These are phyloP conservation scores for Tetraodon nigroviridis DNA, from an alignment of 2,113 vertebrate genomes.

Conservation along the genomic window DNA sequence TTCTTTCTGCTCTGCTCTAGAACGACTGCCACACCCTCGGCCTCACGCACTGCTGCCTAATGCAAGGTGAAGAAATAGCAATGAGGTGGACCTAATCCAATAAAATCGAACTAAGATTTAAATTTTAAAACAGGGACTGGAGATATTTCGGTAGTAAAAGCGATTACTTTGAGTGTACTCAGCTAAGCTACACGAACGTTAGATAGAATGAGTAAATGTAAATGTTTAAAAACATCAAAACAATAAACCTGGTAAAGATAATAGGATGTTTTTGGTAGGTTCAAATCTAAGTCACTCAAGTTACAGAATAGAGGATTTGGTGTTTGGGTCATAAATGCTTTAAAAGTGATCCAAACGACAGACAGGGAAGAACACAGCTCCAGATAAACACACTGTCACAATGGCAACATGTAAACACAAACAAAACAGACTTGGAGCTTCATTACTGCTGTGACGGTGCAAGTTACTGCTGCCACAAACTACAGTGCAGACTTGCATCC, in stretches of 20 bases:
- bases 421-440: slow-evolving; percentile 13
- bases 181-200: not conserved
- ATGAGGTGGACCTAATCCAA: slow-evolving; percentile 9
- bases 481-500: not conserved
- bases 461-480: slow-evolving; percentile 2
- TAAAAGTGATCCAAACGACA: too few species aligned
- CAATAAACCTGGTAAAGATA: too few species aligned
- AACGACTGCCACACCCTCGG: slow-evolving; percentile 55
- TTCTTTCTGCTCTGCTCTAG: slow-evolving; percentile 73
- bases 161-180: not conserved
- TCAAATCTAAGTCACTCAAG: too few species aligned
- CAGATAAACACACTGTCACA: not conserved
- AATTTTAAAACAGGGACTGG: not conserved
- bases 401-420: slow-evolving; percentile 25
- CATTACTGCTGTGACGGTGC: slow-evolving; percentile 1
- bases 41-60: slow-evolving; percentile 69
- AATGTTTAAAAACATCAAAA: not conserved
- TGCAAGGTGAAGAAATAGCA: slow-evolving; percentile 13
- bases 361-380: not conserved
- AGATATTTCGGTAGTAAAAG: not conserved
- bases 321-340: too few species aligned
- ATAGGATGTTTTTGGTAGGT: too few species aligned
- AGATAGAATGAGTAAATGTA: not conserved
- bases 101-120: slow-evolving; percentile 2
- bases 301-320: too few species aligned